Percentiles rank a stretch among this genome's conserved stretches.
Conservation (phyloP, 2,113 vertebrate genomes). For the Mustelus asterias region DNA sequence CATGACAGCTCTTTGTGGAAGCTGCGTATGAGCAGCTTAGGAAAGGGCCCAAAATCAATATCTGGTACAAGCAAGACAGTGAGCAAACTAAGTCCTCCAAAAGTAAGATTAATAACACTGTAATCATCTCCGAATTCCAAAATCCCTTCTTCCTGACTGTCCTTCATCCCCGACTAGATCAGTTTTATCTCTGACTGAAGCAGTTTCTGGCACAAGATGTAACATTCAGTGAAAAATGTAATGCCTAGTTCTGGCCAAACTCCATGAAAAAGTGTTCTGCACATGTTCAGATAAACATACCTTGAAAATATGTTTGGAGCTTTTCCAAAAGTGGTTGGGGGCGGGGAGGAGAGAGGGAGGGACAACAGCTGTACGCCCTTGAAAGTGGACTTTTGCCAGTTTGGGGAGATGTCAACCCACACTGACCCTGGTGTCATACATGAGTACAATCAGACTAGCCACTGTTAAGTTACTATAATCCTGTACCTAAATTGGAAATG, state of each 20-base stretch:
- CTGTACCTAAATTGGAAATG: too few species aligned
- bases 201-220: neutral
- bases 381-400: neutral
- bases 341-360: neutral
- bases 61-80: neutral
- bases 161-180: neutral
- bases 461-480: neutral
- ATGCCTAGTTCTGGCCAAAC: neutral
- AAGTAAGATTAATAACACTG: neutral
- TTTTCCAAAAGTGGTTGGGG: neutral
- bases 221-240: neutral
- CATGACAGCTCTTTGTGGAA: neutral
- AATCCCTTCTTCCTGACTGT: neutral
- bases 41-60: neutral
- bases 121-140: neutral
- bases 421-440: neutral
- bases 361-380: conserved; percentile 11
- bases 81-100: neutral
- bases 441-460: neutral
- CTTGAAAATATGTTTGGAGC: conserved; percentile 25
- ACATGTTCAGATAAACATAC: conserved; percentile 23
- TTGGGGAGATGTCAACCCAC: neutral
- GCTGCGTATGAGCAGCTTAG: too few species aligned
- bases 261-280: neutral
- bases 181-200: neutral